A percentile compares a stretch with the other conserved stretches of the same genome.
These are phyloP conservation scores for Meloidogyne floridensis DNA, from an alignment of 1,140 invertebrate species.

Conservation along the genomic window DNA sequence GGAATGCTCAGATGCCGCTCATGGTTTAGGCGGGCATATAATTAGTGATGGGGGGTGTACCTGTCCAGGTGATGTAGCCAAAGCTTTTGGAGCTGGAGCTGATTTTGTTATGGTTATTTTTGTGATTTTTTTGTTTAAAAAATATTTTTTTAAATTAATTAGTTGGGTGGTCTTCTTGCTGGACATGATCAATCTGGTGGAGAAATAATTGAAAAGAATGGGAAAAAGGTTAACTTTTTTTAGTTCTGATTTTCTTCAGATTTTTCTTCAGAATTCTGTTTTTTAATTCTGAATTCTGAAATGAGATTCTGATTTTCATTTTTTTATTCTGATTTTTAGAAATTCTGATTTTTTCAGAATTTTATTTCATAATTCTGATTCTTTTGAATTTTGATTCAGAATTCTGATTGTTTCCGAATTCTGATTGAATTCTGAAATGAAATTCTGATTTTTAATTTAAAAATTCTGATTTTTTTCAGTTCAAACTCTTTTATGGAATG, in stretches of 20 bases:
- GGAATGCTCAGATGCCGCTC: slow-evolving; percentile 91
- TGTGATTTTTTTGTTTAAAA: background rate
- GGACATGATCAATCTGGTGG: slow-evolving; percentile 90
- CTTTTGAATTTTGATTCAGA: too few relatives aligned
- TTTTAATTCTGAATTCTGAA: background rate
- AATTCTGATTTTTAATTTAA: background rate
- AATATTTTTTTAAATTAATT: background rate
- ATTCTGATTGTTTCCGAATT: too few relatives aligned
- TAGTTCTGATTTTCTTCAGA: too few relatives aligned
- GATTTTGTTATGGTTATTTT: slow-evolving; percentile 86
- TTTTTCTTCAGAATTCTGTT: too few relatives aligned
- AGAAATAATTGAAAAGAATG: slow-evolving; percentile 81
- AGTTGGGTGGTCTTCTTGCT: slow-evolving; percentile 84
- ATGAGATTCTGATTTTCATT: background rate
- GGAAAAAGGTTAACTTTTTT: slow-evolving; percentile 71
- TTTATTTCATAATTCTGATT: too few relatives aligned
- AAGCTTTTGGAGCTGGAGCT: slow-evolving; percentile 90
- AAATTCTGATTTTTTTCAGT: slow-evolving; percentile 57
- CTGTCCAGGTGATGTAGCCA: slow-evolving; percentile 89
- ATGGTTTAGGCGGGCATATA: slow-evolving; percentile 83
- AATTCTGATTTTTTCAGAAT: too few relatives aligned
- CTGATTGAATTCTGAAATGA: too few relatives aligned
- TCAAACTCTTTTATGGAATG: slow-evolving; percentile 93
- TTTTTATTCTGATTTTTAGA: too few relatives aligned
- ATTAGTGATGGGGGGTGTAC: slow-evolving; percentile 87